Evolutionary conservation across 2,113 vertebrate species (phyloP), one percentile per base, ranked within the genome.

Genomic region (Pseudolaguvia tuberculata): DNA sequence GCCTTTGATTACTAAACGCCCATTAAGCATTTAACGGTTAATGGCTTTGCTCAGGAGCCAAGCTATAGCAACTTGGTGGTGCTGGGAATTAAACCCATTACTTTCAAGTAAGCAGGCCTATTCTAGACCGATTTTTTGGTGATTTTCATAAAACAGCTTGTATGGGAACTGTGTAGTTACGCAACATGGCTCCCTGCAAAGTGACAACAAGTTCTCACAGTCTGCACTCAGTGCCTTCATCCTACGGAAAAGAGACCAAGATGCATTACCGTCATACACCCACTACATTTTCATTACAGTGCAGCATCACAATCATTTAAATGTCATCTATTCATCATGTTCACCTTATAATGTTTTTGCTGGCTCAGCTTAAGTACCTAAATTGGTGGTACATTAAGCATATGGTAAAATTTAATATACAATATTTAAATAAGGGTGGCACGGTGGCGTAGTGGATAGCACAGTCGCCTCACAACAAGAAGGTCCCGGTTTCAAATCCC

Each of bases 121-220:
- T 35, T 35, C 6, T 35, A 6, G 1, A 21, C 42, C 53, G n/a
- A 11, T 45, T 65, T 27, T 18, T 50, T n/a, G 27, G 18, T 62
- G 29, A n/a, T 8, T 65, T 74, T 74, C 17, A 29, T n/a, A 39
- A 35, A 66, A n/a, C 61, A 74, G 50, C 21, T 47, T 74, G 72
- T 74, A 50, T 63, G 72, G 35, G 52, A 50, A 21, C 47, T 53
- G 72, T 45, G 9, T 35, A 35, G 58, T 73, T 73, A 63, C 23
- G 63, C 58, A 73, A 53, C 21, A 45, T 65, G 72, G 72, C 48
- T 55, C 31, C 72, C 59, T 51, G 59, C 52, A 31, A 63, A 63
- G 50, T 75, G 62, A 57, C 73, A 67, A 14, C 57, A 51, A 47
- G 63, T 42, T 67, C 53, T 47, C 62, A 66, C 51, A 31, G 53